phyloP scores from a whole-genome alignment of 1,140 invertebrate genomes.

The Neuroterus valhalla region DNA sequence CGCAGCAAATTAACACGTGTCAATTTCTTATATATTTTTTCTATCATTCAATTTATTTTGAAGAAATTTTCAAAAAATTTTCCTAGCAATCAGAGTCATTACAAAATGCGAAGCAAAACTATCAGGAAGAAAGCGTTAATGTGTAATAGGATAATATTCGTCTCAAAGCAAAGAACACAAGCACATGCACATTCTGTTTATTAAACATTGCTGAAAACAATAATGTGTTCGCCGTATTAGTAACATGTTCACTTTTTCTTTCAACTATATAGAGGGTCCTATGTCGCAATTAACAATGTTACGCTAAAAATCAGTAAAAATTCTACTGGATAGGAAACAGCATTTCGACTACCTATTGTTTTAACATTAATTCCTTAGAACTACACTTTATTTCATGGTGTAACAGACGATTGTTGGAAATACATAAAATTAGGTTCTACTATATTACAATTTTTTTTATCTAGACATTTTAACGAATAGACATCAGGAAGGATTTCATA shows the following conservation, averaged over 20 bases:
- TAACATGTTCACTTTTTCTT: slow-evolving; percentile 47
- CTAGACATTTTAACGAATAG: slow-evolving; percentile 11
- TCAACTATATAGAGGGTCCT: slow-evolving; percentile 38
- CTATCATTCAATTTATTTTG: slow-evolving; percentile 35
- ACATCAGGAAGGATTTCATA: background rate
- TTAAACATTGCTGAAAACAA: slow-evolving; percentile 74
- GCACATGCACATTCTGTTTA: slow-evolving; percentile 76
- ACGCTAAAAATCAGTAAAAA: background rate
- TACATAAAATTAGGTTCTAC: slow-evolving; percentile 10
- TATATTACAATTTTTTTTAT: slow-evolving; percentile 27
- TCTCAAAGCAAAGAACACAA: slow-evolving; percentile 66
- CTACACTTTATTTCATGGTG: slow-evolving; percentile 10
- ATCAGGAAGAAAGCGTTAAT: slow-evolving; percentile 59
- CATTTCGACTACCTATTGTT: slow-evolving; percentile 8
- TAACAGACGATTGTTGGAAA: slow-evolving; percentile 20
- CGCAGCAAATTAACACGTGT: slow-evolving; percentile 73
- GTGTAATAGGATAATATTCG: slow-evolving; percentile 42
- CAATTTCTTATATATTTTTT: slow-evolving; percentile 37
- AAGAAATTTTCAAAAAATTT: slow-evolving; percentile 37
- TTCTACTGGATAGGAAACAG: slow-evolving; percentile 19
- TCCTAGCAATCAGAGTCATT: slow-evolving; percentile 35
- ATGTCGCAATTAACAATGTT: background rate
- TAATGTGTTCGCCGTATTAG: slow-evolving; percentile 52
- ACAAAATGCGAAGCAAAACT: slow-evolving; percentile 61
- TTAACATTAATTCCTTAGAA: slow-evolving; percentile 26